These are phyloP conservation scores for Sula dactylatra DNA, from an alignment of 2,113 vertebrate species.

Conservation along the genomic window DNA sequence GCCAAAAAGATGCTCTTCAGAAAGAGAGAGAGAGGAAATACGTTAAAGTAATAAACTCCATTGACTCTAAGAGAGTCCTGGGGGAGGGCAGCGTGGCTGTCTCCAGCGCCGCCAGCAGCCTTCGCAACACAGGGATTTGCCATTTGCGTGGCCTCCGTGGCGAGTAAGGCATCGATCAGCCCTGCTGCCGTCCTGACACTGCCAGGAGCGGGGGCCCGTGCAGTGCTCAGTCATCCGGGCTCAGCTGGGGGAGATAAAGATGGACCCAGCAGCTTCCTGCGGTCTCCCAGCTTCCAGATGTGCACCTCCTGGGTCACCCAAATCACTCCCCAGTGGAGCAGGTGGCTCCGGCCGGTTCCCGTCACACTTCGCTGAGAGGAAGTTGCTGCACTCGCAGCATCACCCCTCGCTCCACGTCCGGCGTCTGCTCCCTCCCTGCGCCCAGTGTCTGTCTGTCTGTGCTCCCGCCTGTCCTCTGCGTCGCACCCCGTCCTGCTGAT, in stretches of 20 bases:
- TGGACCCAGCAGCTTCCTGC: background rate
- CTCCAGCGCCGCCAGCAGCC: background rate
- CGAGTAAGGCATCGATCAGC: background rate
- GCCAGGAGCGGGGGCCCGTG: background rate
- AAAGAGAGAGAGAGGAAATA: background rate
- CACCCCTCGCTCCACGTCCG: accelerated
- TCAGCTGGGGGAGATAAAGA: background rate
- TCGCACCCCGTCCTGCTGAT: background rate
- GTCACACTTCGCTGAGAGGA: accelerated
- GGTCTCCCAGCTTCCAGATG: background rate
- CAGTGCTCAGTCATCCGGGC: background rate
- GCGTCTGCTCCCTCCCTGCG: background rate
- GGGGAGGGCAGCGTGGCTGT: background rate
- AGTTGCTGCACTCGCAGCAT: background rate
- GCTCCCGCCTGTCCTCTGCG: background rate
- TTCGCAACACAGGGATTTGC: background rate
- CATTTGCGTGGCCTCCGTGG: background rate
- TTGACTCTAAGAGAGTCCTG: background rate
- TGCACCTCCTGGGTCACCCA: background rate
- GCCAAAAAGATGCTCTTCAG: background rate
- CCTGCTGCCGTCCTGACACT: background rate
- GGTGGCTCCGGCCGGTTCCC: background rate
- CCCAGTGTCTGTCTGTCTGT: background rate
- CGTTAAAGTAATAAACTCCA: slow-evolving; percentile 21
- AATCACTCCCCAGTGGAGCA: background rate